Conservation (phyloP, 2,113 vertebrate species). For the Eidolon helvum region DNA sequence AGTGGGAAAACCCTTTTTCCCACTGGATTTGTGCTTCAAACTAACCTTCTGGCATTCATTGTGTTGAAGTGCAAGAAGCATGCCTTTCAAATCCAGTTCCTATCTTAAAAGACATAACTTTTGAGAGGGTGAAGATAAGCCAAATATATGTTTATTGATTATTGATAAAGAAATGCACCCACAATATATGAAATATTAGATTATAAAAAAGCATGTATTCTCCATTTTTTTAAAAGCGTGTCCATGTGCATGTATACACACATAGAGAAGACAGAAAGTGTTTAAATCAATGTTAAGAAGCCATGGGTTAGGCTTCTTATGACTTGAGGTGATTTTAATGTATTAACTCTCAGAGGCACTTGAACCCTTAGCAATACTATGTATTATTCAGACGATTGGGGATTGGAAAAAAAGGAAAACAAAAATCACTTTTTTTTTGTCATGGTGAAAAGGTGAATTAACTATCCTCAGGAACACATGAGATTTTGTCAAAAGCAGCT, state of each 20-base stretch:
- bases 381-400: background rate
- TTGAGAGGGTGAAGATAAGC: background rate
- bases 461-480: background rate
- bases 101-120: background rate
- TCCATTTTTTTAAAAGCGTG: background rate
- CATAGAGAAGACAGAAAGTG: background rate
- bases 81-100: constrained; percentile 28
- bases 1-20: background rate
- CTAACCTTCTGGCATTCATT: background rate
- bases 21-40: too few species aligned
- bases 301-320: background rate
- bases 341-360: background rate
- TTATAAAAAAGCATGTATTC: background rate
- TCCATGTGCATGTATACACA: background rate
- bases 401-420: background rate
- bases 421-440: background rate
- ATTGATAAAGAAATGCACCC: background rate
- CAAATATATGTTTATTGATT: background rate
- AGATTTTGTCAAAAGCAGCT: background rate
- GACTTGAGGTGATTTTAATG: background rate
- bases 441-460: background rate
- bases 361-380: background rate
- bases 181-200: background rate
- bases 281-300: background rate
- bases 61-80: background rate